Percentiles rank a stretch among this genome's conserved stretches.
Conservation (phyloP, 2,797 vertebrate genomes). For the Rousettus madagascariensis region DNA sequence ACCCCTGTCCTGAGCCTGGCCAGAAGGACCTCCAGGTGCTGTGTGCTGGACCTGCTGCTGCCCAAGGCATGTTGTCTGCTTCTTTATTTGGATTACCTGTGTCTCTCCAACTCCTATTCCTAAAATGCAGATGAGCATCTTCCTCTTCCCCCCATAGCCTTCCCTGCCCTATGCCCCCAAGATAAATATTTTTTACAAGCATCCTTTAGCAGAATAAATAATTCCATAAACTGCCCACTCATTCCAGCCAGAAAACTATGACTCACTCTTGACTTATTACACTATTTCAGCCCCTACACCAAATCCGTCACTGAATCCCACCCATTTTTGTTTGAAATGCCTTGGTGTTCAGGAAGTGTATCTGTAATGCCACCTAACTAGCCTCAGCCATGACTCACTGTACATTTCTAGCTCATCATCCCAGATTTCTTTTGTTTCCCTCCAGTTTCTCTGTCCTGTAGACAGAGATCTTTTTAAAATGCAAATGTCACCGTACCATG, state of each 20-base stretch:
- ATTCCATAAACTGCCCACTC: neutral
- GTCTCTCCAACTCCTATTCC: neutral
- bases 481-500: neutral
- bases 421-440: neutral
- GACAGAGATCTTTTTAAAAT: neutral
- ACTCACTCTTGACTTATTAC: neutral
- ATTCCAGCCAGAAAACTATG: neutral
- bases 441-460: neutral
- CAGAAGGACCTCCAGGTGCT: neutral
- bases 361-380: fast-evolving
- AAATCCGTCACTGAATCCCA: neutral
- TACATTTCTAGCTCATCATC: neutral
- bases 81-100: too few relatives aligned
- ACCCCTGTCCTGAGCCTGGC: too few relatives aligned
- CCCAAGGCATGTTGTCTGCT: fast-evolving
- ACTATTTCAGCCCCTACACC: too few relatives aligned
- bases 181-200: neutral
- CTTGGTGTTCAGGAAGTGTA: neutral
- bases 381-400: neutral
- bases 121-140: neutral
- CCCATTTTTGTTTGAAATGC: neutral
- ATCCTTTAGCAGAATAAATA: neutral
- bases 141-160: neutral
- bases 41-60: neutral
- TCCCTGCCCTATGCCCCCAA: too few relatives aligned